These are phyloP conservation scores for Microcebus tavaratra DNA, from an alignment of 2,113 vertebrate genomes.

Conservation along the genomic window DNA sequence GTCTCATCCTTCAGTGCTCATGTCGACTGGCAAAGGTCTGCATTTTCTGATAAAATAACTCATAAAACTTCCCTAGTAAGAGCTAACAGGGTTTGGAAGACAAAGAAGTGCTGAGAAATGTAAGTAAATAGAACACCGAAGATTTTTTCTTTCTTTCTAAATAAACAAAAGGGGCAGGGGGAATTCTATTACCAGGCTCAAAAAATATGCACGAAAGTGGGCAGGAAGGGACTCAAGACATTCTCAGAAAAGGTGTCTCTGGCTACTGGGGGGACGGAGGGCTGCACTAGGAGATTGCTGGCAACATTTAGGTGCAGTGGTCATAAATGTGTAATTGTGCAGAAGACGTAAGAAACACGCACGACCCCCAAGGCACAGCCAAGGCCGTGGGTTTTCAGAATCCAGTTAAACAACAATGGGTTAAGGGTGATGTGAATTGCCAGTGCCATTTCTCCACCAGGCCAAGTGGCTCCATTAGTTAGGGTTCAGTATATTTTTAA, in stretches of 20 bases:
- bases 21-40: conserved; percentile 78
- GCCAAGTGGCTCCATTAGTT: conserved; percentile 81
- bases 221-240: not conserved
- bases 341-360: not conserved
- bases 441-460: conserved; percentile 60
- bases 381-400: conserved; percentile 35
- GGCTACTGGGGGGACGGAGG: not conserved
- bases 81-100: conserved; percentile 84
- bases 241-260: not conserved
- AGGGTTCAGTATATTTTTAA: conserved; percentile 83
- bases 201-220: not conserved
- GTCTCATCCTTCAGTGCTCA: conserved; percentile 73
- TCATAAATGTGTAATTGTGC: not conserved
- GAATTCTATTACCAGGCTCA: not conserved
- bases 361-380: not conserved
- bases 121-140: conserved; percentile 89
- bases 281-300: not conserved
- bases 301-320: not conserved
- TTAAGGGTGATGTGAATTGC: conserved; percentile 58
- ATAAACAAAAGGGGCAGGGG: conserved; percentile 55
- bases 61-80: conserved; percentile 78
- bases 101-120: conserved; percentile 84
- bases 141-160: conserved; percentile 77
- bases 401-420: conserved; percentile 62
- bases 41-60: conserved; percentile 80